Base-by-base conservation (phyloP, 2,888 invertebrate species). In the Hirtodrosophila confusa region DNA sequence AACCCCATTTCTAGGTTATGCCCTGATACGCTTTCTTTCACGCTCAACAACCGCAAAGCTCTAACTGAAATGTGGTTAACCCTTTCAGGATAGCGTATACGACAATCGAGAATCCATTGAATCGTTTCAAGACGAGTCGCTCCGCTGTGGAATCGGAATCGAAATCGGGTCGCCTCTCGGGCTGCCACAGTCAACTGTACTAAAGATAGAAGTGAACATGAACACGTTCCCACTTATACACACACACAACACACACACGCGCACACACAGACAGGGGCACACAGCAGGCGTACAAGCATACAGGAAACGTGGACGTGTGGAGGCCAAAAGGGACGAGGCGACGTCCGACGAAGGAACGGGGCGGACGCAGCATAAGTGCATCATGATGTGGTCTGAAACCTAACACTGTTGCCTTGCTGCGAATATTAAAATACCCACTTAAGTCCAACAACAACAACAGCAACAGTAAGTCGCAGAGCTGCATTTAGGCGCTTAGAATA, bases 351-450 rank as follows among this genome's bases (percentile, higher is more conserved):
- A 55, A 57, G 61, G 47, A 49, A 40, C 44, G 47, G 63, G 43
- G 24, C 51, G 64, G 71, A 71, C 53, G 72, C 49, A 49, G 60
- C 54, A 73, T 73, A 73, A 73, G 73, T 73, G 73, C 73, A 74
- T 68, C 69, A 49, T 66, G 70, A 66, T 70, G 74, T 73, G 73
- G 79, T 74, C 69, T 82, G 82, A 83, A 82, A 82, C 72, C 68
- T 69, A 82, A 82, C 84, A 84, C 82, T 80, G 75, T 72, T 75
- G 75, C 76, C 75, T 77, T 71, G 80, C 80, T 80, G 82, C 80
- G 72, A 79, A 82, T 84, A 84, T 82, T 80, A 79, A 82, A 82
- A 84, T 84, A 77, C 77, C 82, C 79, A 82, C 84, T 84, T 84
- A 79, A 79, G 69, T 60, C 63, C 82, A 79, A 69, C 68, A 80